phyloP scores from a whole-genome alignment of 2,797 vertebrate genomes.

The Hephaestus fuliginosus region DNA sequence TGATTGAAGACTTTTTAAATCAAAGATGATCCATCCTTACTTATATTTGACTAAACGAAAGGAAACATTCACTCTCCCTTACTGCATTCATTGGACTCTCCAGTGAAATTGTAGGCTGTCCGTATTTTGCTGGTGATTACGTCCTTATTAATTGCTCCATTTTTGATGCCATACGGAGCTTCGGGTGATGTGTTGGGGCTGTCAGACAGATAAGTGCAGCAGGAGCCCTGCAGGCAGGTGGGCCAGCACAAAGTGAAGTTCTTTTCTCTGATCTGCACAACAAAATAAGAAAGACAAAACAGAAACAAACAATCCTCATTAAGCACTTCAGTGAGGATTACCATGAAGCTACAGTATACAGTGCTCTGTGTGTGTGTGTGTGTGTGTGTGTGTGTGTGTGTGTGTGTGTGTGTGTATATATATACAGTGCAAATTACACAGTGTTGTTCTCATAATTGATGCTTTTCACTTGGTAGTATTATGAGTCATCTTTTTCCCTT shows the following conservation, averaged over 20 bases:
- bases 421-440: too few relatives aligned
- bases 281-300: not conserved
- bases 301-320: not conserved
- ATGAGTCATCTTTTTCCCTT: not conserved
- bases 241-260: conserved; percentile 69
- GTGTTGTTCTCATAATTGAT: too few relatives aligned
- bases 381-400: not conserved
- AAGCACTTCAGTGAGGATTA: not conserved
- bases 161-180: conserved; percentile 59
- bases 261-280: conserved; percentile 36
- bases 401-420: not conserved
- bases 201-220: conserved; percentile 73
- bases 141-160: conserved; percentile 29
- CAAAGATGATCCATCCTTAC: not conserved
- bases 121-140: rapidly evolving
- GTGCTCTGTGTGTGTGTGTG: not conserved
- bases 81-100: conserved; percentile 57
- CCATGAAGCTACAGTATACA: not conserved
- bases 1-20: not conserved
- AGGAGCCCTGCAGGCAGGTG: conserved; percentile 45
- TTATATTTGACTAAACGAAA: not conserved
- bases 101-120: conserved; percentile 46
- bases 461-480: not conserved
- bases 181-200: rapidly evolving
- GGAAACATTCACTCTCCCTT: conserved; percentile 47